Evolutionary conservation across 2,888 invertebrate genomes (phyloP).

Genomic region (Cosmopolites sordidus): DNA sequence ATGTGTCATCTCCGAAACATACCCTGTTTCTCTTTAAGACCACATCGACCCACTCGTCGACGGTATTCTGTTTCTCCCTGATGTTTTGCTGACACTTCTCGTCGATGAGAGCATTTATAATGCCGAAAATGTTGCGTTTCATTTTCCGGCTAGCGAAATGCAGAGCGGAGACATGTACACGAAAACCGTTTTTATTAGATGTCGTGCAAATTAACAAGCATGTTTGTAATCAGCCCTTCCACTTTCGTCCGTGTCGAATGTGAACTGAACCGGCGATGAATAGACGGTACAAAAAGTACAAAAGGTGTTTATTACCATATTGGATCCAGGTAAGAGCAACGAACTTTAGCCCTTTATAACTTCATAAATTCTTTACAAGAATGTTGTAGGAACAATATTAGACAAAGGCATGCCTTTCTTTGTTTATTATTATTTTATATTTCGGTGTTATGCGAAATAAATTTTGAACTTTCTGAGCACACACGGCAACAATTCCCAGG

Average conservation of each 20-base stretch:
- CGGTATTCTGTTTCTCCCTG: slow-evolving; percentile 5
- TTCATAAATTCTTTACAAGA: background rate
- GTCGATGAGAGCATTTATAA: slow-evolving; percentile 13
- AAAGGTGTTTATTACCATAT: slow-evolving; percentile 1
- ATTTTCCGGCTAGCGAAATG: background rate
- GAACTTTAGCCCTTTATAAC: background rate
- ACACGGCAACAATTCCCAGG: too few relatives aligned
- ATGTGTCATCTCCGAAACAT: slow-evolving; percentile 22
- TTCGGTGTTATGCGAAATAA: too few relatives aligned
- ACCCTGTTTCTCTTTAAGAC: slow-evolving; percentile 12
- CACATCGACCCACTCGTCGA: slow-evolving; percentile 14
- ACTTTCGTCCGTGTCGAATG: background rate
- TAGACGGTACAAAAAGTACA: background rate
- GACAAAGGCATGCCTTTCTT: background rate
- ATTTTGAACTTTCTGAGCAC: too few relatives aligned
- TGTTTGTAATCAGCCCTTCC: background rate
- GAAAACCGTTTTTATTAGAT: background rate
- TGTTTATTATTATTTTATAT: background rate
- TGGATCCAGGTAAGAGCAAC: background rate
- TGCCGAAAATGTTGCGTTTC: slow-evolving; percentile 11
- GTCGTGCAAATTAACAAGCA: background rate
- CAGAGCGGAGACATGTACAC: too few relatives aligned
- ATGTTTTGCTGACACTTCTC: slow-evolving; percentile 1
- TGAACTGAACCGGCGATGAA: background rate
- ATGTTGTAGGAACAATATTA: background rate